Evolutionary conservation across 2,797 vertebrate species (phyloP).

Genomic region (Onychomys torridus): DNA sequence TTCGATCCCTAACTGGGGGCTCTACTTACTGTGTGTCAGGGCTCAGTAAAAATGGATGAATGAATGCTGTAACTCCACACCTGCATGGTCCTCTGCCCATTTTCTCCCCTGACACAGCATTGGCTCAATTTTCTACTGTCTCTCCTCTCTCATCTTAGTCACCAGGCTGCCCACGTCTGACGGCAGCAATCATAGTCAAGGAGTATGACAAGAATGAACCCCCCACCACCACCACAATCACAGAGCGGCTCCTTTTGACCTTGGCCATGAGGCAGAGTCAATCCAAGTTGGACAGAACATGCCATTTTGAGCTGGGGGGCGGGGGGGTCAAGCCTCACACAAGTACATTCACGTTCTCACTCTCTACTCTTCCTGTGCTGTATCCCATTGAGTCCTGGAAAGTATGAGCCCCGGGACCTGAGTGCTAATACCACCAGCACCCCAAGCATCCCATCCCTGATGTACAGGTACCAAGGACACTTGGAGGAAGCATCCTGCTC

Average conservation of each 20-base stretch:
- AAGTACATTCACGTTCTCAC: background rate
- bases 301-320: background rate
- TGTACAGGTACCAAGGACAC: rapidly evolving
- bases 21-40: background rate
- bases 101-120: background rate
- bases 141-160: background rate
- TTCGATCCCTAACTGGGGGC: rapidly evolving
- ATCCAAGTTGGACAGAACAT: background rate
- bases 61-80: rapidly evolving
- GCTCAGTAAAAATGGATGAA: background rate
- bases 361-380: background rate
- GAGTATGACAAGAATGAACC: background rate
- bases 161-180: background rate
- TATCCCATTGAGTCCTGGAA: background rate
- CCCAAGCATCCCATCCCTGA: background rate
- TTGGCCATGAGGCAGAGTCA: background rate
- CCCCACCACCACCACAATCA: background rate
- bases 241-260: background rate
- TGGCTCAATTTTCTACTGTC: background rate
- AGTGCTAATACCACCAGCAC: rapidly evolving
- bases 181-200: background rate
- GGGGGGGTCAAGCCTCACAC: background rate
- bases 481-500: background rate
- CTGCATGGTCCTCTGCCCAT: background rate
- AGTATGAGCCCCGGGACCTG: background rate